A percentile compares a stretch with the other conserved stretches of the same genome.
Evolutionary conservation across 2,113 vertebrate genomes (phyloP).

Genomic region (Egretta garzetta): DNA sequence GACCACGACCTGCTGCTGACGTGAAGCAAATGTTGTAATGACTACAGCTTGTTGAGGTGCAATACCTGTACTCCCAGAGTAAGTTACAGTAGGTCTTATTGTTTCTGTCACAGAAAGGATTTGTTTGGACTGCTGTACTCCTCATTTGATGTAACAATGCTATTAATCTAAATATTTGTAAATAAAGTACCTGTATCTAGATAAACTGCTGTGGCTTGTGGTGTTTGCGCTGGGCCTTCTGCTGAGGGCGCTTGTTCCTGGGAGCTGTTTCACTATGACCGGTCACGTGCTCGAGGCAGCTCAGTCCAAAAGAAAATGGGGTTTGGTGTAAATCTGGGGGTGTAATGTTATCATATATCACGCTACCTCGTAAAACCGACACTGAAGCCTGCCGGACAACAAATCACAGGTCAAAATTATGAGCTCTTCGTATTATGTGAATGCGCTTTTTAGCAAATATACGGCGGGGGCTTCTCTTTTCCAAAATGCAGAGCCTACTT

Average conservation of each 20-base stretch:
- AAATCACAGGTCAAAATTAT: constrained; percentile 96
- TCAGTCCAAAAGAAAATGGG: constrained; percentile 91
- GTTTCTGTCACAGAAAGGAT: constrained; percentile 80
- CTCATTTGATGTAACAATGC: constrained; percentile 87
- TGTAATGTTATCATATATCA: constrained; percentile 99
- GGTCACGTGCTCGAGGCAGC: constrained; percentile 87
- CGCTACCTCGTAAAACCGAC: constrained; percentile 98
- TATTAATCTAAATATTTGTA: constrained; percentile 93
- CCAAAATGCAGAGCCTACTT: constrained; percentile 86
- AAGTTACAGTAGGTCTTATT: constrained; percentile 73
- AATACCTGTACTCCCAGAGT: constrained; percentile 64
- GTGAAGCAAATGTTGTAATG: constrained; percentile 32
- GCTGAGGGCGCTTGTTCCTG: fast-evolving
- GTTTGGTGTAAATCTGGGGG: constrained; percentile 96
- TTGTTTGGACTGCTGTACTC: constrained; percentile 84
- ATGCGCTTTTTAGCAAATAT: constrained; percentile 95
- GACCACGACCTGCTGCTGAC: constrained; percentile 80
- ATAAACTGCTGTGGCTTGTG: constrained; percentile 48
- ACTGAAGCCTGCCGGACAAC: constrained; percentile 93
- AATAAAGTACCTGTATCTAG: constrained; percentile 92
- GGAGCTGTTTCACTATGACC: constrained; percentile 50
- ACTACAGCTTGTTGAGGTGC: constrained; percentile 68
- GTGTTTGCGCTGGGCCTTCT: constrained; percentile 24
- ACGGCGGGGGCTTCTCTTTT: constrained; percentile 86
- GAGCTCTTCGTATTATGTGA: constrained; percentile 97